Base-by-base conservation (phyloP, 2,113 vertebrate species). In the Actenoides hombroni region DNA sequence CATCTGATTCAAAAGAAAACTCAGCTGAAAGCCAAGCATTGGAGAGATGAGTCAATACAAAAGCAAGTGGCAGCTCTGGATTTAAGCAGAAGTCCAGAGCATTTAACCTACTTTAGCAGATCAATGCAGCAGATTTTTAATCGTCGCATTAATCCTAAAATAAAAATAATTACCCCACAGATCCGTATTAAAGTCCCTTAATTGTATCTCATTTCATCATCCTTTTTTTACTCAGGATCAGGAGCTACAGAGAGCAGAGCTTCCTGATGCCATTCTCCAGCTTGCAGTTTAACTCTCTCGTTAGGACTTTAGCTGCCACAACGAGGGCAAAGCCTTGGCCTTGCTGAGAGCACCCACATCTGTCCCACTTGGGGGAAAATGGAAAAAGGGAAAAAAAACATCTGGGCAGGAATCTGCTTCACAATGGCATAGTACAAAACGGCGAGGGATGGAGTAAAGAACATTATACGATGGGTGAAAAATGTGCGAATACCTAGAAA, bases 151-250 rank as follows among this genome's bases (percentile, higher is more conserved):
- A 96, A 96, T 95, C 90, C 94, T 95, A 69, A 94, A 96, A 97
- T 92, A 94, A 97, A 96, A 96, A 96, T 87, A 96, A 97, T 96
- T 92, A 95, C 91, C 91, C 94, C 78, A 78, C 91, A 96, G 94
- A 96, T 90, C 9, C 0, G 31, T 92, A 94, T 94, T 96, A 86
- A 95, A 96, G 69, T 88, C 87, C 60, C 64, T 78, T 95, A 94
- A 96, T 95, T 96, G 84, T 94, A 91, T 92, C 83, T 93, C 56
- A 29, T 95, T 95, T 87, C 84, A 95, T 86, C 92, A 87, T 77
- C 79, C 83, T 37, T 42, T 81, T 90, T 94, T 91, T 78, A 64
- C 64, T 88, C 3, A 3, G 74, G 76, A 95, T 95, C 69, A 76
- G 73, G 71, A 86, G 68, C 78, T 76, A 44, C 77, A 74, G 64